These are phyloP conservation scores for Acipenser oxyrinchus DNA, from an alignment of 2,797 vertebrate genomes.

Conservation along the genomic window DNA sequence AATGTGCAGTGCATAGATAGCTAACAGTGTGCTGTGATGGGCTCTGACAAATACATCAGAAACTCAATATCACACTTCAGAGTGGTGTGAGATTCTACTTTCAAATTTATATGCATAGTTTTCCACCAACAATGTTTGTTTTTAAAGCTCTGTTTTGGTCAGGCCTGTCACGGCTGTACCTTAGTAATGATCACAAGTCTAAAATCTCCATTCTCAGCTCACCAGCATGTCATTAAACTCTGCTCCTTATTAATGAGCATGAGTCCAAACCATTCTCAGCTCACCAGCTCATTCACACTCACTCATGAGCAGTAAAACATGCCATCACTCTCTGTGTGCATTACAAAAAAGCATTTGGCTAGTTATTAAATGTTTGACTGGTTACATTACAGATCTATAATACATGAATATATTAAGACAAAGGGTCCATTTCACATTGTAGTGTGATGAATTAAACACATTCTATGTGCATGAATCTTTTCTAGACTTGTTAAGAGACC, in stretches of 20 bases:
- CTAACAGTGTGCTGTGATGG: slow-evolving; percentile 14
- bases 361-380: too few relatives aligned
- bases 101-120: slow-evolving; percentile 24
- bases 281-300: not conserved
- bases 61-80: slow-evolving; percentile 9
- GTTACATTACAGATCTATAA: too few relatives aligned
- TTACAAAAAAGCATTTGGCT: too few relatives aligned
- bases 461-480: too few relatives aligned
- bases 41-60: slow-evolving; percentile 27
- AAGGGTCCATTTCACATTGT: too few relatives aligned
- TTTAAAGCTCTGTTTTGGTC: slow-evolving; percentile 19
- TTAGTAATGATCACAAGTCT: not conserved
- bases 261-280: too few relatives aligned
- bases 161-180: not conserved
- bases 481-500: too few relatives aligned
- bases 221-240: not conserved
- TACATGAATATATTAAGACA: too few relatives aligned
- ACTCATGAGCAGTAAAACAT: not conserved
- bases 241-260: too few relatives aligned
- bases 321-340: not conserved
- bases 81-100: slow-evolving; percentile 17
- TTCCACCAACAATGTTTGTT: slow-evolving; percentile 12
- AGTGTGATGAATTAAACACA: too few relatives aligned
- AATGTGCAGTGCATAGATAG: slow-evolving; percentile 4
- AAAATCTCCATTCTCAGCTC: not conserved